Evolutionary conservation across 2,797 vertebrate genomes (phyloP), one percentile per base, ranked within the genome.

Genomic region (Cuniculus paca): DNA sequence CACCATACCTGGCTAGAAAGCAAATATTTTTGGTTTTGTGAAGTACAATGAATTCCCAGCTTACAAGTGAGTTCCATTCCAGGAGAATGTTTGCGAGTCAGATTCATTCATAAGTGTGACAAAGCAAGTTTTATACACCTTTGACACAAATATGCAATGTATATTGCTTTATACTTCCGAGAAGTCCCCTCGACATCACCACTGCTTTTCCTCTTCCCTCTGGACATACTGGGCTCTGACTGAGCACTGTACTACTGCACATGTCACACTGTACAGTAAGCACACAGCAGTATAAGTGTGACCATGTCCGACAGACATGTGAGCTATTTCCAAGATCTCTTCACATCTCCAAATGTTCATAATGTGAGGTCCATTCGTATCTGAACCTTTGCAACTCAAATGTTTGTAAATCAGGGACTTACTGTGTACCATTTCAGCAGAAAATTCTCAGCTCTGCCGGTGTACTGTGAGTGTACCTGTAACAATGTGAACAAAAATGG

Each of bases 401-500:
- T 74, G 12, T 74, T 74, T 74, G 22, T 74, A 28, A 45, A 2
- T 74, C 13, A 13, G 36, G 39, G 39, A 28, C 39, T 45, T 45
- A 45, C 22, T 28, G 1, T 28, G 16, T 45, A 13, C 9, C 3
- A 1, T 60, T 22, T 93, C 31, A 36, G 74, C 63, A 48, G 68
- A 36, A 20, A 88, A 36, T 14, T 17, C 60, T 28, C 60, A 22
- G 0, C 34, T 50, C 31, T 17, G 17, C 26, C 2, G 0, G 2
- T 9, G 3, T 13, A 5, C 34, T 24, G 10, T 14, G n/a, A 68
- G 31, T 63, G 60, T 31, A 28, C 5, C 61, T 34, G 5, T 28
- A 70, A 45, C 34, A 22, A 2, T 1, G 2, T 4, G 34, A 34
- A 16, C 1, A 0, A 5, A 0, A 2, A 14, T 50, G 50, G 16